Conservation (phyloP, 2,888 invertebrate species). For the Boloria selene region DNA sequence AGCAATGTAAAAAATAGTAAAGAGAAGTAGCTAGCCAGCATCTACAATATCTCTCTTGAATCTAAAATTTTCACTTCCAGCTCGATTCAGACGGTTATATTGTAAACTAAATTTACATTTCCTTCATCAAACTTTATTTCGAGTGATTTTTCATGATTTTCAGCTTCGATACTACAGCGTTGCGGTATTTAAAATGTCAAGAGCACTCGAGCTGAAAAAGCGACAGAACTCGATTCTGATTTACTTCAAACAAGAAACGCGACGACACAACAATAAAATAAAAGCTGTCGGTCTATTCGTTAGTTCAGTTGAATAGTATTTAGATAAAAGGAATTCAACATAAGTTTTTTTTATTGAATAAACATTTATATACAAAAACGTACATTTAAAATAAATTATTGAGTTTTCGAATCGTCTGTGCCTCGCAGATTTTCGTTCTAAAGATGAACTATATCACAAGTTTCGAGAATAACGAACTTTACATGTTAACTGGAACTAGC, state of each 20-base stretch:
- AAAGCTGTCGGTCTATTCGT: slow-evolving; percentile 29
- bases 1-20: background rate
- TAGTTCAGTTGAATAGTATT: slow-evolving; percentile 26
- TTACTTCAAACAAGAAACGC: slow-evolving; percentile 21
- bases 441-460: too few relatives aligned
- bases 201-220: slow-evolving; percentile 24
- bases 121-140: slow-evolving; percentile 9
- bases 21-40: too few relatives aligned
- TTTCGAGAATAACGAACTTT: too few relatives aligned
- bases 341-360: background rate
- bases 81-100: slow-evolving; percentile 5
- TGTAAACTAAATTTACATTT: slow-evolving; percentile 18
- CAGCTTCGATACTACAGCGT: slow-evolving; percentile 23
- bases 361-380: too few relatives aligned
- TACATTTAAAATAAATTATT: too few relatives aligned
- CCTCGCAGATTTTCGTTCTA: too few relatives aligned
- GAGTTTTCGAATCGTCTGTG: too few relatives aligned
- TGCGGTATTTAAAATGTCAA: slow-evolving; percentile 30
- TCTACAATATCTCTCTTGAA: background rate
- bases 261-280: slow-evolving; percentile 29
- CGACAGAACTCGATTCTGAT: slow-evolving; percentile 24
- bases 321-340: slow-evolving; percentile 16
- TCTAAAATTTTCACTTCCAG: slow-evolving; percentile 1
- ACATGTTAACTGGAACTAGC: too few relatives aligned
- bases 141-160: slow-evolving; percentile 18